These are phyloP conservation scores for Delphinapterus leucas DNA, from an alignment of 2,113 vertebrate genomes.

Conservation along the genomic window DNA sequence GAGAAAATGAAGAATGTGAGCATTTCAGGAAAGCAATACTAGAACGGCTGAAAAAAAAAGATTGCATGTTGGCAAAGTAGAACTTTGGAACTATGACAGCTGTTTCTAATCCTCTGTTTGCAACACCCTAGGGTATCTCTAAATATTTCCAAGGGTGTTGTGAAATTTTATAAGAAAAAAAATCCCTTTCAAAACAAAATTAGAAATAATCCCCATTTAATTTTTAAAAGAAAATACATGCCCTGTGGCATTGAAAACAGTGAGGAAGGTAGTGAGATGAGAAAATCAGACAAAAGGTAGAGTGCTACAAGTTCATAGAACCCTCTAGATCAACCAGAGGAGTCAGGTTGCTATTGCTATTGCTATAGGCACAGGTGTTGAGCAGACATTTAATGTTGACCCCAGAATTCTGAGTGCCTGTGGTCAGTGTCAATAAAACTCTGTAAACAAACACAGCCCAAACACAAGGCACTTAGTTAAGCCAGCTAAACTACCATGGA, in stretches of 20 bases:
- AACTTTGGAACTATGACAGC: not conserved
- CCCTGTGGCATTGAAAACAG: not conserved
- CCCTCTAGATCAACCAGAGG: not conserved
- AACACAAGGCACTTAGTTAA: not conserved
- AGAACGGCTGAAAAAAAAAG: not conserved
- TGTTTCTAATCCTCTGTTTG: conserved; percentile 23
- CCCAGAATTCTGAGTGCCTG: not conserved
- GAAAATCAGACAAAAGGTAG: not conserved
- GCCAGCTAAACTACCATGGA: not conserved
- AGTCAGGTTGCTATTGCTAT: not conserved
- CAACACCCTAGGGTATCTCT: not conserved
- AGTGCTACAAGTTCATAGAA: not conserved
- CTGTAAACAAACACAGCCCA: not conserved
- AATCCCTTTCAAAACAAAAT: not conserved
- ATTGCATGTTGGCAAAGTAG: not conserved
- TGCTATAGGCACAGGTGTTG: not conserved
- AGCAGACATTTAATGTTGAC: not conserved
- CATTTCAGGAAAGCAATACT: not conserved
- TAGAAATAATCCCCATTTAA: conserved; percentile 10
- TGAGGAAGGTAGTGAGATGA: not conserved
- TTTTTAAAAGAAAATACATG: conserved; percentile 8
- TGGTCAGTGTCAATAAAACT: not conserved
- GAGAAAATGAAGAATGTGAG: not conserved
- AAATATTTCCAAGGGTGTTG: conserved; percentile 29
- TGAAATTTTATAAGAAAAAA: conserved; percentile 38